Base-by-base conservation (phyloP, 2,797 vertebrate genomes). In the Sebastes cheni region DNA sequence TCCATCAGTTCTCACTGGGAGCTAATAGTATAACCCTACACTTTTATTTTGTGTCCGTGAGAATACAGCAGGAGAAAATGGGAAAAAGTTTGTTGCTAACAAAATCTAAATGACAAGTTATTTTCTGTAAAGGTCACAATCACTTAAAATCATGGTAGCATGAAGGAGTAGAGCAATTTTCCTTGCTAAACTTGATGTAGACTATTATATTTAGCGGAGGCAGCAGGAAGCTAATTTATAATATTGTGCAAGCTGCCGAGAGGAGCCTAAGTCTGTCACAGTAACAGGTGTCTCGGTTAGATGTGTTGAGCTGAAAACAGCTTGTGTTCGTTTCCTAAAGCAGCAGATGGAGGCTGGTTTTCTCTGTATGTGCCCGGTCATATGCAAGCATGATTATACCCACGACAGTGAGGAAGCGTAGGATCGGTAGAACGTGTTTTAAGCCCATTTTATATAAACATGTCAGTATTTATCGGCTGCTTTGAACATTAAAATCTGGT, bases 311-410 rank as follows among this genome's bases (percentile, higher is more conserved):
- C 88, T 81, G 87, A 91, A 91, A 93, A 93, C 93, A 94, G 93
- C 93, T 94, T 93, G 93, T 88, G 86, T 90, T 91, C 85, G 70
- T 86, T 92, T 89, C 83, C 85, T 82, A 29, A 86, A 32, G 73
- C 89, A 90, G 79, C 94, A 95, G 93, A 95, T 93, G 93, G 91
- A 93, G 90, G 89, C 86, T 74, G 72, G 86, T 82, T 93, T 88
- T 89, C 86, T 85, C 72, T 2, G 62, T 82, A 88, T 86, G 87
- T 86, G 88, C 87, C 29, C 74, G 88, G 84, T 92, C 89, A 92
- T 87, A 85, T 82, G 87, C 83, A 77, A 86, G 86, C 84, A 32
- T 71, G 88, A 93, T 93, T 93, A 91, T 88, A 86, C 79, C 75
- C 72, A 81, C 61, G 54, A 79, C 84, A 39, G 83, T 18, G 62